Percentiles rank a stretch among this genome's conserved stretches.
Conservation (phyloP, 1,140 invertebrate species). For the Hyphantria cunea region DNA sequence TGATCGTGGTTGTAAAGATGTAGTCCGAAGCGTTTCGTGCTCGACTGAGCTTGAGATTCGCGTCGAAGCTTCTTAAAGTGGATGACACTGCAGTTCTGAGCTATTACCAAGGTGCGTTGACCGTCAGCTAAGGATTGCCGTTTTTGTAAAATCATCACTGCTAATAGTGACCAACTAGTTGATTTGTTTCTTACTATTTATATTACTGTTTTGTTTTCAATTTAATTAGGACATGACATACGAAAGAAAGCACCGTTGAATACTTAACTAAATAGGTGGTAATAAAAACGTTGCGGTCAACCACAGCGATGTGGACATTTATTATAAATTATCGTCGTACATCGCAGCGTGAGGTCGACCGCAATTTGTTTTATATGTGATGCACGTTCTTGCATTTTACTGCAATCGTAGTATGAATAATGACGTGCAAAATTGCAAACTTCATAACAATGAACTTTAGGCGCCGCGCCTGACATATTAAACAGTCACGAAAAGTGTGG, state of each 20-base stretch:
- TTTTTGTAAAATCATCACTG: conserved; percentile 9
- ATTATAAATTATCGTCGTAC: conserved; percentile 53
- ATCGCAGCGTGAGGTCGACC: conserved; percentile 41
- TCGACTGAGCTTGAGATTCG: conserved; percentile 35
- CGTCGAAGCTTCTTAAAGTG: conserved; percentile 42
- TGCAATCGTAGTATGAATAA: conserved; percentile 26
- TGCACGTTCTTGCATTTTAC: conserved; percentile 34
- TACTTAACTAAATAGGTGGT: conserved; percentile 39
- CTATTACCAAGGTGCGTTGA: conserved; percentile 47
- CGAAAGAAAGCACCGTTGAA: no score
- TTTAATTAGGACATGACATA: no score
- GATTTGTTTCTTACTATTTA: no score
- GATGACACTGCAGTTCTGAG: conserved; percentile 53
- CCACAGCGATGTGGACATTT: conserved; percentile 45
- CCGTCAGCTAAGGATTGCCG: conserved; percentile 26
- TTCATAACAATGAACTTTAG: conserved; percentile 32
- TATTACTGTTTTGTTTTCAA: no score
- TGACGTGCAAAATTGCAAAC: conserved; percentile 32
- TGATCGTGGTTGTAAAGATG: conserved; percentile 30
- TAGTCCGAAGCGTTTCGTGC: conserved; percentile 30
- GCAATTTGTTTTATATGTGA: conserved; percentile 38
- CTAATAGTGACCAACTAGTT: not conserved
- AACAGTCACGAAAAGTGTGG: conserved; percentile 21
- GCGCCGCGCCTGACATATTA: conserved; percentile 13
- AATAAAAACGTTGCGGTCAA: conserved; percentile 48